Conservation (phyloP, 2,113 vertebrate species). For the Hydropotes inermis region DNA sequence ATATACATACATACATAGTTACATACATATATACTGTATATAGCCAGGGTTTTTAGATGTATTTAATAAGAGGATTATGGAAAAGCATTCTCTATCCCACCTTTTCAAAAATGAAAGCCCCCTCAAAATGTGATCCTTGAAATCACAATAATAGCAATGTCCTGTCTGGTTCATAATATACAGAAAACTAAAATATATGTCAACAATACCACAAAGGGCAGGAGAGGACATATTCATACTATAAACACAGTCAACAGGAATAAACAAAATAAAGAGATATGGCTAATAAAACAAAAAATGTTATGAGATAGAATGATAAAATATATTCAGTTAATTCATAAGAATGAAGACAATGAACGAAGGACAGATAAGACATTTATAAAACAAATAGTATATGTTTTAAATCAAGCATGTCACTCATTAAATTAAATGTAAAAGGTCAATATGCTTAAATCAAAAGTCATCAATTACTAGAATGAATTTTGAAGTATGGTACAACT, state of each 20-base stretch:
- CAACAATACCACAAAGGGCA: neutral
- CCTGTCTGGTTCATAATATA: neutral
- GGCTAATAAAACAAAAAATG: neutral
- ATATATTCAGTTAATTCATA: neutral
- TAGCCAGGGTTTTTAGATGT: neutral
- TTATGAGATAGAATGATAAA: neutral
- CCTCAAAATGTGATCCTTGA: neutral
- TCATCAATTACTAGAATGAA: neutral
- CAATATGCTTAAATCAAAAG: neutral
- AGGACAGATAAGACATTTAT: neutral
- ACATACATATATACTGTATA: neutral
- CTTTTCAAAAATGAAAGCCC: neutral
- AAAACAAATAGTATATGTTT: neutral
- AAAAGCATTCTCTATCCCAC: neutral
- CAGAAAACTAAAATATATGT: neutral
- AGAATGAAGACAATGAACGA: neutral
- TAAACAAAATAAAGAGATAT: neutral
- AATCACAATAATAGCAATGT: neutral
- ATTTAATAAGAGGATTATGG: neutral
- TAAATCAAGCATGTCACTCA: neutral
- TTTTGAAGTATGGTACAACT: neutral
- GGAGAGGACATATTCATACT: neutral
- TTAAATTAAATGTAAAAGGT: neutral
- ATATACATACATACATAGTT: neutral
- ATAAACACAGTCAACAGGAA: neutral